Evolutionary conservation across 2,888 invertebrate genomes (phyloP).

Genomic region (Sinopyrophorus schimmeli): DNA sequence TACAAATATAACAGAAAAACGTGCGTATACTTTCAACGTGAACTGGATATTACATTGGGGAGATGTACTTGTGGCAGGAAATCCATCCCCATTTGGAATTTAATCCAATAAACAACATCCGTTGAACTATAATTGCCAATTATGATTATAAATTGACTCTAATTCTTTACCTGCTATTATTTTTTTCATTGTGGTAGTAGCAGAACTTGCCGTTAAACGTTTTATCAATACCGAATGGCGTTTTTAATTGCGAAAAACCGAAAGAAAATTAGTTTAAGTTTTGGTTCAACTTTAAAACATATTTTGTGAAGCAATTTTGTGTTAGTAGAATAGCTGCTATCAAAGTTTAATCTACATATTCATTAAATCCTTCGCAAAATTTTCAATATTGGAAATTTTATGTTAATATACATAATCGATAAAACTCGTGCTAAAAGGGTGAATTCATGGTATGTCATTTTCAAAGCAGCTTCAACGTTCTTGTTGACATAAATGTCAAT

Average conservation of each 20-base stretch:
- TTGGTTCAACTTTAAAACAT: neutral
- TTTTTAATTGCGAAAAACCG: slow-evolving; percentile 1
- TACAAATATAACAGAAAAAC: slow-evolving; percentile 8
- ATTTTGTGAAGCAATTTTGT: slow-evolving; percentile 7
- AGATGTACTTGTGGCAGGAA: neutral
- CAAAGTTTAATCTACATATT: slow-evolving; percentile 20
- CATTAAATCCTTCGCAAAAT: slow-evolving; percentile 20
- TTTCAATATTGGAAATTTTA: slow-evolving; percentile 24
- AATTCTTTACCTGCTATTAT: neutral
- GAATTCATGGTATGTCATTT: slow-evolving; percentile 13
- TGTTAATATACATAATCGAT: slow-evolving; percentile 22
- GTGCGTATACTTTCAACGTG: slow-evolving; percentile 9
- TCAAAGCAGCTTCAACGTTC: slow-evolving; percentile 7
- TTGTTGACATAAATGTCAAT: slow-evolving; percentile 11
- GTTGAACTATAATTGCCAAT: slow-evolving; percentile 8
- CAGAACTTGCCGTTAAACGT: neutral
- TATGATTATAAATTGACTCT: slow-evolving; percentile 10
- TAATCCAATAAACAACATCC: slow-evolving; percentile 9
- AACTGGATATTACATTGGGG: neutral
- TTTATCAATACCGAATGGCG: too few species aligned
- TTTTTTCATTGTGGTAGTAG: neutral
- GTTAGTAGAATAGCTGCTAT: slow-evolving; percentile 6
- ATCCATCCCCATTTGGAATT: slow-evolving; percentile 1
- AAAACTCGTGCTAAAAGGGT: slow-evolving; percentile 11
- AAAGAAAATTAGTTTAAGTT: slow-evolving; percentile 6